Conservation (phyloP, 2,797 vertebrate species). For the Nasua narica region DNA sequence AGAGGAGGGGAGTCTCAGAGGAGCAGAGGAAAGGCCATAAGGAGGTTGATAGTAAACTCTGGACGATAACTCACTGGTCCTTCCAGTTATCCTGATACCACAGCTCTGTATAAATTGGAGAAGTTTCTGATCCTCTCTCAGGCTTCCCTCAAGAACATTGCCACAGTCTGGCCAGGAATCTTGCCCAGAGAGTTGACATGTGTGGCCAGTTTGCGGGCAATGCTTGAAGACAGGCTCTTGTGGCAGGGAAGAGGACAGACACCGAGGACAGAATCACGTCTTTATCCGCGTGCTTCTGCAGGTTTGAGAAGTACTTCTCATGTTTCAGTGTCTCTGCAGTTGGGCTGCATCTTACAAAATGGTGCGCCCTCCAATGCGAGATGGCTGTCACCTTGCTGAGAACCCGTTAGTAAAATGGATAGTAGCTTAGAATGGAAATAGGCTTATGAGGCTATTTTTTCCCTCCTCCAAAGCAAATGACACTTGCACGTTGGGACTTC, state of each 20-base stretch:
- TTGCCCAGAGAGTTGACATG: background rate
- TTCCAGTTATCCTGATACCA: background rate
- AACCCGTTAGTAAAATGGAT: background rate
- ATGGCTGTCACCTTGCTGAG: background rate
- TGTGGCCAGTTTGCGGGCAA: slow-evolving; percentile 63
- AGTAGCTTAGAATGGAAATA: background rate
- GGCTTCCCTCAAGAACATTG: background rate
- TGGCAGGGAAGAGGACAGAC: slow-evolving; percentile 37
- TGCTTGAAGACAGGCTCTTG: slow-evolving; percentile 39
- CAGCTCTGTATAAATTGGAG: background rate
- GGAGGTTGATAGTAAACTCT: background rate
- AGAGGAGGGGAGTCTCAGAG: background rate
- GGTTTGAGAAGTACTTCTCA: background rate
- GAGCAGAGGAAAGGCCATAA: background rate
- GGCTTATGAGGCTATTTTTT: background rate
- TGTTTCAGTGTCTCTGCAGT: background rate
- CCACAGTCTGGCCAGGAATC: background rate
- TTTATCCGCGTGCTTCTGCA: background rate
- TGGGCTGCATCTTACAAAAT: background rate
- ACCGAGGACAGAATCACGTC: background rate
- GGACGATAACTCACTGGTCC: background rate
- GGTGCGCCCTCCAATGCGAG: background rate
- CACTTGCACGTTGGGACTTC: slow-evolving; percentile 50
- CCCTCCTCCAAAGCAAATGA: background rate
- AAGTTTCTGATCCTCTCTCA: background rate